phyloP scores from a whole-genome alignment of 2,113 vertebrate species.

The Macheiramphus alcinus region DNA sequence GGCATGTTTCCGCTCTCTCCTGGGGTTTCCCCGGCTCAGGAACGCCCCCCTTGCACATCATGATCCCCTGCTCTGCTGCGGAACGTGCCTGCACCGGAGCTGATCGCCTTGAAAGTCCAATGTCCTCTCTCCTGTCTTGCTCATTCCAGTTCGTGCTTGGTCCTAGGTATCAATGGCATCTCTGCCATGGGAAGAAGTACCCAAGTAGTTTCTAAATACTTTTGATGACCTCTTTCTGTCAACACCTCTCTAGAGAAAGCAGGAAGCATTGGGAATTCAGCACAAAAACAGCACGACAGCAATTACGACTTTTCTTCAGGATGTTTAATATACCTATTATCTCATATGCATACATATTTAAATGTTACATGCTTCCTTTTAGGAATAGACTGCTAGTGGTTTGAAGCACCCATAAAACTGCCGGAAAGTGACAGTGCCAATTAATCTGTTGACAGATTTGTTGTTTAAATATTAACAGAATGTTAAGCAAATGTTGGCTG shows the following conservation, averaged over 20 bases:
- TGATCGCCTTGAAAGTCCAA: too few relatives aligned
- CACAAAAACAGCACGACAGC: not conserved
- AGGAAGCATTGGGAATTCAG: not conserved
- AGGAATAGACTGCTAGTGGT: not conserved
- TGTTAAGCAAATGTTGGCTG: constrained; percentile 45
- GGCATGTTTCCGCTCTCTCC: too few relatives aligned
- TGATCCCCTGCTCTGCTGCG: too few relatives aligned
- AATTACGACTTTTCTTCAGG: not conserved
- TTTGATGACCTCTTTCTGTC: not conserved
- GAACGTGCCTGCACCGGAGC: too few relatives aligned
- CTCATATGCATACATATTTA: not conserved
- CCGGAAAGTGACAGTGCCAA: constrained; percentile 56
- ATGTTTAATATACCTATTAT: not conserved
- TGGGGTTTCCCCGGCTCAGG: too few relatives aligned
- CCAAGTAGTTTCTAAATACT: not conserved
- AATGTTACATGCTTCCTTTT: constrained; percentile 4
- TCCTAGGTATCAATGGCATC: not conserved
- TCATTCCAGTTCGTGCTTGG: not conserved
- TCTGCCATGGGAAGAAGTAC: not conserved
- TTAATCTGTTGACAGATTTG: constrained; percentile 70
- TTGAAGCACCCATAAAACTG: constrained; percentile 55
- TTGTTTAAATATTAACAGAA: constrained; percentile 66
- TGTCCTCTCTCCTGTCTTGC: not conserved
- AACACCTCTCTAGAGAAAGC: not conserved
- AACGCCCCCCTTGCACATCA: too few relatives aligned